Base-by-base conservation (phyloP, 2,797 vertebrate species). In the Ctenochaetus hawaiiensis region DNA sequence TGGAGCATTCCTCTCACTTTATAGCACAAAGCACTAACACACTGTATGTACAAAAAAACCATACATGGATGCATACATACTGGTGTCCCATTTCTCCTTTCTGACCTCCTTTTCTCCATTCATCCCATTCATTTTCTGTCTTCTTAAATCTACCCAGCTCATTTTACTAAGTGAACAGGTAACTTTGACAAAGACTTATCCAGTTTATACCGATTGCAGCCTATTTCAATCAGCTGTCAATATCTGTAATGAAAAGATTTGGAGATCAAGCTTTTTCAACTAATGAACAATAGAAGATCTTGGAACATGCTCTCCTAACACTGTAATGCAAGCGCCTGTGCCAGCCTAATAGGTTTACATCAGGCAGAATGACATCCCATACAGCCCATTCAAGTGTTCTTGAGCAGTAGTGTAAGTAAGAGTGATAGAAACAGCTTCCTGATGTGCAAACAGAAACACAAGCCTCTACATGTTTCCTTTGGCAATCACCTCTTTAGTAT, bases 1-100 rank as follows among this genome's bases (percentile, higher is more conserved):
- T 76, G 45, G 44, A 87, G 85, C 75, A 92, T 87, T 91, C 82
- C 69, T 75, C 81, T 85, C 52, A 84, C 71, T 61, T 72, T 61
- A 81, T 72, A 79, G 73, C 63, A 72, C 62, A 30, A 68, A 78
- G 68, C 13, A 10, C 65, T 51, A 70, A 80, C 75, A 54, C 53
- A 76, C 67, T 86, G 66, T 80, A 90, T 81, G 45, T 73, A 62
- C 57, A 85, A 66, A 87, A 82, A 45, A 79, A 71, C 20, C 20
- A 48, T 44, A 77, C 49, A 54, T 41, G 44, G 14, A 66, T 48
- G 66, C 54, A 70, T 49, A 81, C 34, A 81, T 30, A 59, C 47
- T 20, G 72, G 61, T 84, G 84, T 90, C 82, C 75, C 49, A 74
- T 80, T 86, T 87, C 64, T 84, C 43, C 60, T 73, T 67, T 69